These are phyloP conservation scores for Leucophenga varia DNA, from an alignment of 1,140 invertebrate genomes.

Conservation along the genomic window DNA sequence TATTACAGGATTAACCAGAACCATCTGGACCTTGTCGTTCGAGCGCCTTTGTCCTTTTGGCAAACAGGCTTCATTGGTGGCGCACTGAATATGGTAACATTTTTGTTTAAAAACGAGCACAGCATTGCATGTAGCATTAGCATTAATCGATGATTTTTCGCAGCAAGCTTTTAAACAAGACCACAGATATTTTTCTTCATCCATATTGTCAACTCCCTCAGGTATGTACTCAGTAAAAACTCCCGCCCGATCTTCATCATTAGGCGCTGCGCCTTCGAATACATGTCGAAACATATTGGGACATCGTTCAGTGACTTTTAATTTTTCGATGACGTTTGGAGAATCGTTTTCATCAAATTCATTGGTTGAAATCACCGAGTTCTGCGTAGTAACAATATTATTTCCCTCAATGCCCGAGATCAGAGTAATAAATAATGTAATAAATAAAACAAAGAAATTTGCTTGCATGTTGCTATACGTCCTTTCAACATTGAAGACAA, in stretches of 20 bases:
- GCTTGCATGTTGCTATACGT: too few relatives aligned
- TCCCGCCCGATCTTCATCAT: conserved; percentile 39
- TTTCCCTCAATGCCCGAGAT: too few relatives aligned
- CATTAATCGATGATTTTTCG: conserved; percentile 37
- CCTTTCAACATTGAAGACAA: too few relatives aligned
- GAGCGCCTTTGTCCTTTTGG: conserved; percentile 63
- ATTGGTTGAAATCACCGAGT: too few relatives aligned
- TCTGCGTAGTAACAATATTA: too few relatives aligned
- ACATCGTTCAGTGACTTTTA: conserved; percentile 17
- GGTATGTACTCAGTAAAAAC: conserved; percentile 42
- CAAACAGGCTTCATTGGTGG: conserved; percentile 68
- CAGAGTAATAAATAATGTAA: too few relatives aligned
- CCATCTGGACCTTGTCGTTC: conserved; percentile 69
- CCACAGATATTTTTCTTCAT: conserved; percentile 40
- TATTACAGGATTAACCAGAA: conserved; percentile 70
- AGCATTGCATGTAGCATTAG: conserved; percentile 69
- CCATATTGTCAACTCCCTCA: conserved; percentile 14
- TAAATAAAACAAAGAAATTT: too few relatives aligned
- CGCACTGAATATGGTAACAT: conserved; percentile 77
- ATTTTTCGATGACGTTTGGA: too few relatives aligned
- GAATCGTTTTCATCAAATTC: too few relatives aligned
- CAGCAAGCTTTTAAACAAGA: conserved; percentile 76
- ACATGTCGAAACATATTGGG: conserved; percentile 44
- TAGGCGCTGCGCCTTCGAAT: conserved; percentile 44
- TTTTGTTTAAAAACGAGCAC: conserved; percentile 73